These are phyloP conservation scores for Pterocles gutturalis DNA, from an alignment of 2,113 vertebrate genomes.

Conservation along the genomic window DNA sequence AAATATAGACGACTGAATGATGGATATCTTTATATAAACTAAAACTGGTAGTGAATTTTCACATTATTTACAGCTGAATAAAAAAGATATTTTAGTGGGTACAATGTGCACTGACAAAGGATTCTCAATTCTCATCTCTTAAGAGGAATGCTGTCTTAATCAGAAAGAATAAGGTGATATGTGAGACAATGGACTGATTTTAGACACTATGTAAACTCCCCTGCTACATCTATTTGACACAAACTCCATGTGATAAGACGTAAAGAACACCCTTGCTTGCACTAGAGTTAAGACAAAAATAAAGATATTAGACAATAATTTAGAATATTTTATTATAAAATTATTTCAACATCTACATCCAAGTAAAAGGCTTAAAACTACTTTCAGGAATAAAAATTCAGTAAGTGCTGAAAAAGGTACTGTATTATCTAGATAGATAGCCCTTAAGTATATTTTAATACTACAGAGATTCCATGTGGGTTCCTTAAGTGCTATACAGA, in stretches of 20 bases:
- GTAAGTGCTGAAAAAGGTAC: not conserved
- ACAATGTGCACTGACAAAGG: not conserved
- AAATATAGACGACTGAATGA: not conserved
- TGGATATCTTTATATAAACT: not conserved
- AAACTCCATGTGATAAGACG: not conserved
- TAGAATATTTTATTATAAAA: constrained; percentile 61
- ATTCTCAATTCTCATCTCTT: not conserved
- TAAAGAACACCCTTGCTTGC: not conserved
- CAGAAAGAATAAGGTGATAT: not conserved
- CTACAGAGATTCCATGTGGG: not conserved
- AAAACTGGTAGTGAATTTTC: not conserved
- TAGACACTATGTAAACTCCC: not conserved
- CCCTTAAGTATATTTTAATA: not conserved
- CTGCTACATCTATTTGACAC: not conserved
- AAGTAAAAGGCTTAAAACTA: constrained; percentile 4
- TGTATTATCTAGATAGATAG: not conserved
- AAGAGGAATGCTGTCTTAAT: not conserved
- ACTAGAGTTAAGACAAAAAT: not conserved
- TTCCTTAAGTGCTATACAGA: not conserved
- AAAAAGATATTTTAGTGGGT: rapidly evolving
- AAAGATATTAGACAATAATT: not conserved
- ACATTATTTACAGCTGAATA: not conserved
- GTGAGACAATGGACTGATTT: not conserved
- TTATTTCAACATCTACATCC: not conserved
- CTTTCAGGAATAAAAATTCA: not conserved